Base-by-base conservation (phyloP, 2,888 invertebrate genomes). In the Trachelus troglodyta region DNA sequence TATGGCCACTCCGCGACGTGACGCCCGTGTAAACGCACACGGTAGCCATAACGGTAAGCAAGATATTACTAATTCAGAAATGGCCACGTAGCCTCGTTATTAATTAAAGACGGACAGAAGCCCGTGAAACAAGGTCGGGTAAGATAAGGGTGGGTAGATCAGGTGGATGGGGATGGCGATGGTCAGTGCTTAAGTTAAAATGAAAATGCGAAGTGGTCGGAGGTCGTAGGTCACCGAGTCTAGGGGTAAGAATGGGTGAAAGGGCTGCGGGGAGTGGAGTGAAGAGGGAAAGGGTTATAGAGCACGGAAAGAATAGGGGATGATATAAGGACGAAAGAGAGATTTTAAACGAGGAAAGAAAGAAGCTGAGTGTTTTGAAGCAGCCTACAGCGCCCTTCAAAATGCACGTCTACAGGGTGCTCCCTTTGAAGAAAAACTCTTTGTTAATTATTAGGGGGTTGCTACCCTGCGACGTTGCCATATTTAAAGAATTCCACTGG, bases 381-480 rank as follows among this genome's bases (percentile, higher is more conserved):
- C 73, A 73, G 76, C 37, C 23, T 40, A 12, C 73, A 30, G 73
- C 68, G 68, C 35, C 34, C 33, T 37, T 33, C 71, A 31, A 71
- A 33, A 3, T 23, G 34, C 68, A 15, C 69, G 30, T 74, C 71
- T 15, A 37, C 31, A 31, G 34, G 9, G 31, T 33, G 71, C 71
- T 34, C 69, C 73, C 76, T 33, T 37, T 30, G 40, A 35, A 35
- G 75, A 40, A 83, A 85, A 85, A 83, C 84, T 85, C 84, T 83
- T 84, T 85, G 85, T 87, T 87, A 87, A 87, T 87, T 87, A 86
- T 84, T 85, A 85, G 87, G 83, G 83, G 40, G 40, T 56, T 23
- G 40, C 40, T 23, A 56, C 23, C 40, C 84, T 80, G 83, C 85
- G 85, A 83, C 79, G 83, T 23, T 82, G 83, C 82, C 83, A 84